Evolutionary conservation across 2,113 vertebrate genomes (phyloP).

Genomic region (Cephalopholis sonnerati): DNA sequence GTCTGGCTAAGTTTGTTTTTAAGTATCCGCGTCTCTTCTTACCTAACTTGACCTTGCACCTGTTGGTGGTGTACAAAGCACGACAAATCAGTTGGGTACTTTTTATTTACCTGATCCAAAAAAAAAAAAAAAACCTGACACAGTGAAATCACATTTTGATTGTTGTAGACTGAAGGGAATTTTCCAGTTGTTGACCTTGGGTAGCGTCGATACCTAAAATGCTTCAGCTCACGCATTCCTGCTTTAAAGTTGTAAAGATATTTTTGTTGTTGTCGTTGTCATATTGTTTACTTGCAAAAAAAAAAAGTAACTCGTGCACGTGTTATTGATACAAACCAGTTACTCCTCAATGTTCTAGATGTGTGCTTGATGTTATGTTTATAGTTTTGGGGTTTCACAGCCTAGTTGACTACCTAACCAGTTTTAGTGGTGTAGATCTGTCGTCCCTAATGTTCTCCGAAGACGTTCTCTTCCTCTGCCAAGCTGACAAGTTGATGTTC

Average conservation of each 20-base stretch:
- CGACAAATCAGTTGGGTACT: slow-evolving; percentile 76
- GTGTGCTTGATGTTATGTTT: slow-evolving; percentile 52
- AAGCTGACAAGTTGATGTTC: slow-evolving; percentile 71
- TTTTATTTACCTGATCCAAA: slow-evolving; percentile 51
- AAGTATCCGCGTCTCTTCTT: slow-evolving; percentile 38
- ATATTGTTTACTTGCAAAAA: slow-evolving; percentile 50
- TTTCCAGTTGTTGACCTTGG: slow-evolving; percentile 43
- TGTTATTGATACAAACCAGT: slow-evolving; percentile 37
- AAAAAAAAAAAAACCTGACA: not conserved
- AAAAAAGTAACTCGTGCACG: slow-evolving; percentile 29
- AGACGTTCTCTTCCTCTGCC: slow-evolving; percentile 53
- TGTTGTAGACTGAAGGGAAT: slow-evolving; percentile 43
- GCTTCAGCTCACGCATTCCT: slow-evolving; percentile 60
- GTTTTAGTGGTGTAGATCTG: slow-evolving; percentile 73
- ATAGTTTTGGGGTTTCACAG: slow-evolving; percentile 59
- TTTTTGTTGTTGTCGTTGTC: slow-evolving; percentile 34
- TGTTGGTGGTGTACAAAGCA: slow-evolving; percentile 60
- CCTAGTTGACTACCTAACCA: slow-evolving; percentile 79
- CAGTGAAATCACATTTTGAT: slow-evolving; percentile 56
- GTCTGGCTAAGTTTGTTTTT: slow-evolving; percentile 21
- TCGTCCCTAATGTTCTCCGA: slow-evolving; percentile 48
- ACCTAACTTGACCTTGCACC: slow-evolving; percentile 35
- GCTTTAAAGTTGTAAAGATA: slow-evolving; percentile 49
- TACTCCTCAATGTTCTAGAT: slow-evolving; percentile 40
- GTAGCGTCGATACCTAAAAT: slow-evolving; percentile 42